Conservation (phyloP, 2,888 invertebrate genomes). For the Cephonodes hylas region DNA sequence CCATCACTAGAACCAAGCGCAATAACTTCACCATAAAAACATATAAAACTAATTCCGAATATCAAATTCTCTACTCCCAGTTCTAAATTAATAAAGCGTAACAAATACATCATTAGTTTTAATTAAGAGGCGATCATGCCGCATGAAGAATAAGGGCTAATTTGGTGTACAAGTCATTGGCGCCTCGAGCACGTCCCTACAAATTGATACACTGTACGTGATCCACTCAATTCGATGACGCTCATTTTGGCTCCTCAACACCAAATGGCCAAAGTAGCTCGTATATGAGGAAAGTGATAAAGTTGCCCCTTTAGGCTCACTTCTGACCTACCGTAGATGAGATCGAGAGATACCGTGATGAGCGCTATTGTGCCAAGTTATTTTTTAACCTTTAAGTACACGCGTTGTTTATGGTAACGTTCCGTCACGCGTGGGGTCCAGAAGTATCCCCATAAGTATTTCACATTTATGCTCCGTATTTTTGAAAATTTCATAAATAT, state of each 20-base stretch:
- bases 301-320: conserved; percentile 10
- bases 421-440: too few relatives aligned
- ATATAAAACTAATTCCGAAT: too few relatives aligned
- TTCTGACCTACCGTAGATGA: neutral
- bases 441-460: too few relatives aligned
- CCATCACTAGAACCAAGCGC: too few relatives aligned
- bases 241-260: conserved; percentile 51
- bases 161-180: conserved; percentile 41
- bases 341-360: too few relatives aligned
- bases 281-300: conserved; percentile 30
- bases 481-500: too few relatives aligned
- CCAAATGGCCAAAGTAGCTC: conserved; percentile 26
- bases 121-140: conserved; percentile 53
- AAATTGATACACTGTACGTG: conserved; percentile 68
- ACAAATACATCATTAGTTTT: conserved; percentile 44
- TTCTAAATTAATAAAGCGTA: conserved; percentile 29
- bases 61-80: neutral
- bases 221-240: conserved; percentile 57
- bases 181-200: conserved; percentile 56
- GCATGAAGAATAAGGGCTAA: conserved; percentile 49
- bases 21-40: too few relatives aligned
- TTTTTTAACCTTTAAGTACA: too few relatives aligned
- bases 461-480: too few relatives aligned
- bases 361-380: neutral
- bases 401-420: too few relatives aligned